Evolutionary conservation across 2,797 vertebrate species (phyloP).

Genomic region (Acanthurus lineatus): DNA sequence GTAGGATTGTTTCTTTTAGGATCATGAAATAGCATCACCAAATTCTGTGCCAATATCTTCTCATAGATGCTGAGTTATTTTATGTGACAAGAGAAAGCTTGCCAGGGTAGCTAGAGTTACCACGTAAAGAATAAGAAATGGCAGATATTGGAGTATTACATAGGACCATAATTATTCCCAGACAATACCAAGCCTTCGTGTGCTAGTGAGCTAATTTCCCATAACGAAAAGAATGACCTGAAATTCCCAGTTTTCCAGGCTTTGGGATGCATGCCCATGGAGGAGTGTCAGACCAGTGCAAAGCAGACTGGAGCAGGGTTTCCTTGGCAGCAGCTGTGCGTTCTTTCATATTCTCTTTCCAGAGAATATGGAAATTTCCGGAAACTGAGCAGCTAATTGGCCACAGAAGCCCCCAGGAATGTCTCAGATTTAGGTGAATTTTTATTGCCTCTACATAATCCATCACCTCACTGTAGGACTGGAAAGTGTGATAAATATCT

Average conservation of each 20-base stretch:
- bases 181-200: conserved; percentile 50
- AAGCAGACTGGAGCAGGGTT: conserved; percentile 73
- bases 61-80: conserved; percentile 2
- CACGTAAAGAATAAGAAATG: conserved; percentile 17
- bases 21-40: neutral
- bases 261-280: conserved; percentile 65
- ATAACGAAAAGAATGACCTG: conserved; percentile 63
- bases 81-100: neutral
- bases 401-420: conserved; percentile 74
- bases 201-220: conserved; percentile 68
- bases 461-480: conserved; percentile 58
- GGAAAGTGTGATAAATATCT: conserved; percentile 79
- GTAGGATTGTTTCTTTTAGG: neutral
- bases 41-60: neutral
- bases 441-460: conserved; percentile 73
- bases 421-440: conserved; percentile 67
- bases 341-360: conserved; percentile 72
- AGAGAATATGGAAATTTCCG: conserved; percentile 76
- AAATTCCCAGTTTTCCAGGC: conserved; percentile 80
- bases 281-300: conserved; percentile 54
- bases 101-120: neutral
- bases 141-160: conserved; percentile 18
- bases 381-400: conserved; percentile 77
- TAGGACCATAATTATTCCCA: conserved; percentile 44
- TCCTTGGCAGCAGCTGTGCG: conserved; percentile 70